Base-by-base conservation (phyloP, 2,888 invertebrate species). In the Pharmacophagus antenor region DNA sequence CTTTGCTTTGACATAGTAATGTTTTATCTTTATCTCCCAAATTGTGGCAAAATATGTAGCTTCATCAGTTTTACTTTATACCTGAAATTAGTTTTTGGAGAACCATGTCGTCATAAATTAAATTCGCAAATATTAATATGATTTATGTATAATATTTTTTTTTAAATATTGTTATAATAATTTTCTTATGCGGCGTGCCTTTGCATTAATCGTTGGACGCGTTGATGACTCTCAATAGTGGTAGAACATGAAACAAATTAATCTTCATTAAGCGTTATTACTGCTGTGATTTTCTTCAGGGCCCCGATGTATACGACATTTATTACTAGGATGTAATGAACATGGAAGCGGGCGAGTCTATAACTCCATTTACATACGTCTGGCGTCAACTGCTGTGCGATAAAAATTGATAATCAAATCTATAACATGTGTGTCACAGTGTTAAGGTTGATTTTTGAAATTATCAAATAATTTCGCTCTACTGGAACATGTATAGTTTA, bases 351-450 rank as follows among this genome's bases (percentile, higher is more conserved):
- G 62, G 21, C 59, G 64, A 62, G 62, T 68, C 65, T 64, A 70
- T 61, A 67, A 67, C 67, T 65, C 70, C 72, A 76, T 70, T 75
- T 76, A 74, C 62, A 62, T 60, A 65, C 74, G 67, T 78, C 76
- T 79, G 74, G 72, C 72, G 66, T 64, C 47, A 50, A 58, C 60
- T 58, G 46, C 44, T 49, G 22, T 41, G 37, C 27, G 12, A 41
- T 4, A 27, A n/a, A 23, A 17, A n/a, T 51, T 52, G 47, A 20
- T 58, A 41, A 12, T 17, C 37, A 47, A 58, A 20, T 27, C 3
- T 58, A 27, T 18, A 58, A 23, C 25, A 12, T 58, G 41, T n/a
- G n/a, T 21, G 6, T 15, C 25, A n/a, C n/a, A 25, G 53, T 20
- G 7, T 25, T 58, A 41, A 42, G 25, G 42, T 18, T 58, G n/a